Base-by-base conservation (phyloP, 1,140 invertebrate genomes). In the Eubasilissa regina region DNA sequence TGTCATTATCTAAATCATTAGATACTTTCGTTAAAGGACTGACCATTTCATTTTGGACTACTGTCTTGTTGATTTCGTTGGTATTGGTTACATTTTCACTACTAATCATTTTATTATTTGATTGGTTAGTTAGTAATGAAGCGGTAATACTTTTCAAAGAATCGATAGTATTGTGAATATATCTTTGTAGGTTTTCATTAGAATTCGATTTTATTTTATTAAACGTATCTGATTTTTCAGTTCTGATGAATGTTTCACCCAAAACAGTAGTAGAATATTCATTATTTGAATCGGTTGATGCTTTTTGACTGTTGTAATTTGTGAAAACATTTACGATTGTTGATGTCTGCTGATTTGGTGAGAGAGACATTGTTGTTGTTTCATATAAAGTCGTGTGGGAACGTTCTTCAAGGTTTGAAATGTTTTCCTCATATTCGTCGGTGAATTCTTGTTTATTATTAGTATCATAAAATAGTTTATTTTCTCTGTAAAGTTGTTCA, bases 71-170 rank as follows among this genome's bases (percentile, higher is more conserved):
- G n/a, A 19, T 15, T 55, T 55, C 13, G 7, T 7, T 55, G n/a
- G 13, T 56, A 35, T 35, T 35, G 6, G 25, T 35, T 35, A 35
- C 25, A 6, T 58, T 11, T 9, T 11, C 21, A 21, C 15, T 9
- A 8, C 17, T 58, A 58, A 21, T 7, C 15, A 21, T 58, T 58
- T 11, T 58, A 17, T 11, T 45, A 11, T 66, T 15, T 48, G n/a
- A 15, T 64, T 17, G 45, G 35, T 15, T 47, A 3, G 12, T n/a
- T 25, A 76, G 43, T 43, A 68, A 0, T 70, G 17, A 11, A 12
- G 47, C 51, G 25, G 68, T 73, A 13, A 72, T 72, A 58, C 19
- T n/a, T 73, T 78, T 72, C 47, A 73, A 58, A 15, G 44, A 73
- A 60, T 78, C 47, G 19, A 72, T 51, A 45, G 66, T 72, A 25